These are phyloP conservation scores for Formicarius rufipectus DNA, from an alignment of 2,113 vertebrate genomes.

Conservation along the genomic window DNA sequence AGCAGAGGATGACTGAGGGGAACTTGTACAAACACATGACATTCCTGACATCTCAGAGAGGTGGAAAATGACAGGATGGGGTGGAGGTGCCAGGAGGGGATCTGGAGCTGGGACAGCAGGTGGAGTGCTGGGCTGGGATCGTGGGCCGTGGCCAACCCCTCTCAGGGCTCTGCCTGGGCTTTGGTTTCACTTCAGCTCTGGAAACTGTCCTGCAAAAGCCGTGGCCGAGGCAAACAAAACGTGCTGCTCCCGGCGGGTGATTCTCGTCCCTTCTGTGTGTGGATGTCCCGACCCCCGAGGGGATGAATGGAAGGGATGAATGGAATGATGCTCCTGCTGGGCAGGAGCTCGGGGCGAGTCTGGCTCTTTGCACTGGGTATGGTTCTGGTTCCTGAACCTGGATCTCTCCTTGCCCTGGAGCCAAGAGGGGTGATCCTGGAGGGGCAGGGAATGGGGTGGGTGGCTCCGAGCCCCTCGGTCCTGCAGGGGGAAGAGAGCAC, in stretches of 20 bases:
- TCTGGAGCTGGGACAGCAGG: neutral
- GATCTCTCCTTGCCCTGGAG: neutral
- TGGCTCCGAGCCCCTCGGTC: neutral
- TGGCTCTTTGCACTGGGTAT: neutral
- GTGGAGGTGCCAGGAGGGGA: neutral
- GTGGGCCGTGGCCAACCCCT: neutral
- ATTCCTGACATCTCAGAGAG: neutral
- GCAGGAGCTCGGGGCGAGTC: neutral
- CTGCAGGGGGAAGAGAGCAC: neutral
- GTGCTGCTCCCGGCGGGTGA: neutral
- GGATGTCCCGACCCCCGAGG: neutral
- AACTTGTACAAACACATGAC: neutral
- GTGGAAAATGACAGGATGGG: neutral
- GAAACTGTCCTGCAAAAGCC: neutral
- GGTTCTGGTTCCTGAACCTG: neutral
- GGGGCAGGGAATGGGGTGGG: neutral
- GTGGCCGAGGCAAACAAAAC: neutral
- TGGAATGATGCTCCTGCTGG: neutral
- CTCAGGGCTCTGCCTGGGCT: neutral
- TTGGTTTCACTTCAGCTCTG: slow-evolving; percentile 17
- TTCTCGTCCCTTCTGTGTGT: neutral
- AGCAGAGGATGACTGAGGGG: slow-evolving; percentile 19
- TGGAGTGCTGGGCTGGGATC: slow-evolving; percentile 30
- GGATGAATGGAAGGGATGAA: neutral
- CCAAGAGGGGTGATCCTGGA: slow-evolving; percentile 1